Evolutionary conservation across 2,113 vertebrate species (phyloP).

Genomic region (Pygoscelis antarcticus): DNA sequence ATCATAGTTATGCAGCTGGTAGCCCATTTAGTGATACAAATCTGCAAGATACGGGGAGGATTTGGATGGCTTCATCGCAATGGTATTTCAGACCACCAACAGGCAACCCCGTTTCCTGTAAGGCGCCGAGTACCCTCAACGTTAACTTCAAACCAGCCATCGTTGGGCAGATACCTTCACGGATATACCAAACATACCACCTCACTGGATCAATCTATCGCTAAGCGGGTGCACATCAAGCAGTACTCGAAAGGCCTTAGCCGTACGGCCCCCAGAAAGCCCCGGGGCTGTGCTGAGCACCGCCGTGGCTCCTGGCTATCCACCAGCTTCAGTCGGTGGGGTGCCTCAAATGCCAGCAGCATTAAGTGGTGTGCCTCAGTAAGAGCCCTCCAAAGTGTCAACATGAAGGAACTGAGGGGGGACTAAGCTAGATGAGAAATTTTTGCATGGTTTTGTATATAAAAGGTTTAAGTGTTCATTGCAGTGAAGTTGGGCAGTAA

Average conservation of each 20-base stretch:
- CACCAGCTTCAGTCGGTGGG: neutral
- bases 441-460: neutral
- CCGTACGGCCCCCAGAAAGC: neutral
- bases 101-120: neutral
- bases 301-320: accelerated
- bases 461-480: neutral
- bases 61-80: neutral
- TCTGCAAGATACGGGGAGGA: neutral
- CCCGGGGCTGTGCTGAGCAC: neutral
- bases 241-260: no score
- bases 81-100: neutral
- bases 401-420: neutral
- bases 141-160: neutral
- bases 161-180: neutral
- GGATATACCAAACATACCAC: neutral
- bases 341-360: neutral
- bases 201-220: neutral
- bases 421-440: neutral
- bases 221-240: neutral
- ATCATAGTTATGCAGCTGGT: neutral
- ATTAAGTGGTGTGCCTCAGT: neutral
- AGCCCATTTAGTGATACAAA: neutral
- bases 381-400: neutral
- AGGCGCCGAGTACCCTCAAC: neutral
- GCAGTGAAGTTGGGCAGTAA: neutral